Conservation (phyloP, 2,888 invertebrate genomes). For the Thymelicus acteon region DNA sequence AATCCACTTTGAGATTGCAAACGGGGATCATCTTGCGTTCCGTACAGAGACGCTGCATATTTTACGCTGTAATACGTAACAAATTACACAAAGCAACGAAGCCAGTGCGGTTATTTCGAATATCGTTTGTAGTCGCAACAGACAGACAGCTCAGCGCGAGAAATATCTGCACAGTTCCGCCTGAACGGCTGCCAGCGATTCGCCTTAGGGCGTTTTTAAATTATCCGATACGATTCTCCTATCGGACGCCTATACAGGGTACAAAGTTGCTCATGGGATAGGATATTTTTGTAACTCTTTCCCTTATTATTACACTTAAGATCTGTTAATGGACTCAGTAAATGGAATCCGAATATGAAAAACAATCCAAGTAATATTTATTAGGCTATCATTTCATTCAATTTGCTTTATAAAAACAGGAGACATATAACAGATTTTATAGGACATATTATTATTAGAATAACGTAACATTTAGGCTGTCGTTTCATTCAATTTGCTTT, state of each 20-base stretch:
- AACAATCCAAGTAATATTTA: no score
- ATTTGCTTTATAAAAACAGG: no score
- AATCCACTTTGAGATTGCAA: slow-evolving; percentile 7
- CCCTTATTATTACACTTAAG: no score
- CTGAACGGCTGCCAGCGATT: slow-evolving; percentile 23
- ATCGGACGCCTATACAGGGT: background rate
- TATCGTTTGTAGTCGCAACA: slow-evolving; percentile 24
- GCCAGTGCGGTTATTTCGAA: slow-evolving; percentile 19
- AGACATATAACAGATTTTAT: no score
- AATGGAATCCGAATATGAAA: no score
- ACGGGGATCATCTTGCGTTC: slow-evolving; percentile 4
- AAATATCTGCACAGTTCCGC: slow-evolving; percentile 26
- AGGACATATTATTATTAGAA: no score
- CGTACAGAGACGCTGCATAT: slow-evolving; percentile 1
- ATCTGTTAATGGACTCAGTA: no score
- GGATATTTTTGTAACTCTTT: no score
- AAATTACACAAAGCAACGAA: slow-evolving; percentile 19
- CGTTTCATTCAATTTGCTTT: no score
- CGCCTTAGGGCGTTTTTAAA: slow-evolving; percentile 13
- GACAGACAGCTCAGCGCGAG: slow-evolving; percentile 20
- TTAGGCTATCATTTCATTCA: no score
- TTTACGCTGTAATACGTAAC: slow-evolving; percentile 13
- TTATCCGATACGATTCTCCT: slow-evolving; percentile 1
- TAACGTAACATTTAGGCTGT: no score
- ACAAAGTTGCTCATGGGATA: no score